Evolutionary conservation across 2,797 vertebrate genomes (phyloP).

Genomic region (Graptemys geographica): DNA sequence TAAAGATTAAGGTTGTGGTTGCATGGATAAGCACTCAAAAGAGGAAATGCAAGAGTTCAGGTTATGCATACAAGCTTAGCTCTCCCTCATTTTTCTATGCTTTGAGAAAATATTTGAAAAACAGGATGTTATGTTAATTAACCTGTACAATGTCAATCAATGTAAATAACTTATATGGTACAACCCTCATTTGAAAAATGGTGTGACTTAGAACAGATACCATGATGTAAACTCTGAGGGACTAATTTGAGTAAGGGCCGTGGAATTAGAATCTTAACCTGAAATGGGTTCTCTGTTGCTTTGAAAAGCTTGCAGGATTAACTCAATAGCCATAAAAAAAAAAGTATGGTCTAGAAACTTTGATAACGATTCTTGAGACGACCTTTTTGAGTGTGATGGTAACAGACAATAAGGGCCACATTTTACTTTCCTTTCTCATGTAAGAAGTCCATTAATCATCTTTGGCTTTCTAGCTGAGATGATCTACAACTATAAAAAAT

Average conservation of each 20-base stretch:
- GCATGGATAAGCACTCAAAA: background rate
- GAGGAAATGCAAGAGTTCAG: background rate
- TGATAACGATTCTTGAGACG: background rate
- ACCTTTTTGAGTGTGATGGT: background rate
- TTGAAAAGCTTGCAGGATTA: background rate
- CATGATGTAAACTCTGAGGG: background rate
- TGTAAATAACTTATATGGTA: background rate
- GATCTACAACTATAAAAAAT: background rate
- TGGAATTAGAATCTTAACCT: background rate
- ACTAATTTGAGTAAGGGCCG: background rate
- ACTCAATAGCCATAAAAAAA: background rate
- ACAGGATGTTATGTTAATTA: background rate
- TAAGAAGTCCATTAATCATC: background rate
- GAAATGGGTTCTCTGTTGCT: background rate
- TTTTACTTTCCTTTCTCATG: background rate
- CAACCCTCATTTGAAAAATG: background rate
- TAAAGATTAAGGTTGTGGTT: background rate
- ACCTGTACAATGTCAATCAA: background rate
- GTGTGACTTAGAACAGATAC: background rate
- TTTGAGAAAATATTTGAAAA: background rate
- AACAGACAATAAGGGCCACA: background rate
- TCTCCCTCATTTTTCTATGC: background rate
- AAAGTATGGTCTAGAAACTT: background rate
- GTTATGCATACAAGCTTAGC: background rate
- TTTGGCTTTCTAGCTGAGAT: background rate